Base-by-base conservation (phyloP, 2,797 vertebrate species). In the Cephalopachus bancanus region DNA sequence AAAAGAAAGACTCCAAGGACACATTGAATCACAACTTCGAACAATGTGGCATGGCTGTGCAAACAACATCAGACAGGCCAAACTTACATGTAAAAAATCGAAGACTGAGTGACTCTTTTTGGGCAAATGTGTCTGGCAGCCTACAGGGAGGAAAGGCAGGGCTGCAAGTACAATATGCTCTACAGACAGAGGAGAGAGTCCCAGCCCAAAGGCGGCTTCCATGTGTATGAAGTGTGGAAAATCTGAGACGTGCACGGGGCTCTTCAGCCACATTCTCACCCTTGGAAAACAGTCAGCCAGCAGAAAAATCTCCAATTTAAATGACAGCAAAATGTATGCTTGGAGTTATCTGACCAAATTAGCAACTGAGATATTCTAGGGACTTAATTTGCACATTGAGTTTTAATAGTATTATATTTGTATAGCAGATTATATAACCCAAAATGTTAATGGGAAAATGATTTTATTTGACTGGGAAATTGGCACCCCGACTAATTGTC, bases 401-500 rank as follows among this genome's bases (percentile, higher is more conserved):
- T 97, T 97, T 97, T 97, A 97, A 98, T 97, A 97, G 96, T 97
- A 97, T 97, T 98, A 96, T 97, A 97, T 97, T 97, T 97, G 97
- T 97, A 97, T 79, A 97, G 96, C 96, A 97, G 97, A 98, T 97
- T 97, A 97, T 97, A 97, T 98, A 97, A 98, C 97, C 94, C 97
- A 98, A 98, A 98, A 97, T 98, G 97, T 98, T 98, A 98, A 98
- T 98, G 97, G 97, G 96, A 94, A 98, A 97, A 97, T 98, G 97
- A 97, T 97, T 97, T 97, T 97, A 97, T 97, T 97, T 98, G 97
- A 98, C 97, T 98, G 86, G 96, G 93, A 97, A 98, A 97, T 98
- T 98, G 97, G 97, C 97, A 98, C 95, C 94, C 94, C 60, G 15
- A 96, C 97, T 98, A 98, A 98, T 98, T 98, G 97, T 97, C 97